These are phyloP conservation scores for Poeciliopsis turneri DNA, from an alignment of 2,797 vertebrate genomes.

Conservation along the genomic window DNA sequence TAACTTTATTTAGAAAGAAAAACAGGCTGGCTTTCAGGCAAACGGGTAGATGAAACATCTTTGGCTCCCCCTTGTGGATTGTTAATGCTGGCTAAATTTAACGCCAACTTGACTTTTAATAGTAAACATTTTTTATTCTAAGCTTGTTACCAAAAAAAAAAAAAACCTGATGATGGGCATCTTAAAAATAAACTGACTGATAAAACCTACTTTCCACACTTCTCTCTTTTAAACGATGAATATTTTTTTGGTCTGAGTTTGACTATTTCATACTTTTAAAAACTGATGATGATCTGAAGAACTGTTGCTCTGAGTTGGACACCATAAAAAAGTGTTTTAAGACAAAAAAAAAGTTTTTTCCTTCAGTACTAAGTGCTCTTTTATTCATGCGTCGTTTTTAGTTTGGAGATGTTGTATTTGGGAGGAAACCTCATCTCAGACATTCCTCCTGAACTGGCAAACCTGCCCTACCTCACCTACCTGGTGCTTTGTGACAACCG, in stretches of 20 bases:
- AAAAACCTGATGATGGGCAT: not conserved
- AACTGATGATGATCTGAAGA: not conserved
- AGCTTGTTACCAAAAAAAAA: not conserved
- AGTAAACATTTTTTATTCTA: not conserved
- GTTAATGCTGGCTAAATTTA: not conserved
- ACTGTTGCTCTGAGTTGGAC: not conserved
- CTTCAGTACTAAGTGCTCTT: not conserved
- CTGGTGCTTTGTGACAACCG: slow-evolving; percentile 97
- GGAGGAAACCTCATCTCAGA: slow-evolving; percentile 95
- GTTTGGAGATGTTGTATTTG: slow-evolving; percentile 95
- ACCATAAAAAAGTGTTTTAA: not conserved
- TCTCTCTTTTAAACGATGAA: not conserved
- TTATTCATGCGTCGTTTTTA: slow-evolving; percentile 51
- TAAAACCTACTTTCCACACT: not conserved
- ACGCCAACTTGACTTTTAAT: not conserved
- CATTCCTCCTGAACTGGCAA: slow-evolving; percentile 94
- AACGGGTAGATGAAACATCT: slow-evolving; percentile 1
- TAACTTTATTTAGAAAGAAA: slow-evolving; percentile 2
- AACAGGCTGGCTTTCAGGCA: not conserved
- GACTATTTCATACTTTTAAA: not conserved
- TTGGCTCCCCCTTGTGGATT: slow-evolving; percentile 57
- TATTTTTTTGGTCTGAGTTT: not conserved
- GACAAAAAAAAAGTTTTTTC: not conserved
- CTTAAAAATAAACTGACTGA: not conserved
- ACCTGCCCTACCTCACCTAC: slow-evolving; percentile 91